Conservation (phyloP, 2,113 vertebrate species). For the Pedionomus torquatus region DNA sequence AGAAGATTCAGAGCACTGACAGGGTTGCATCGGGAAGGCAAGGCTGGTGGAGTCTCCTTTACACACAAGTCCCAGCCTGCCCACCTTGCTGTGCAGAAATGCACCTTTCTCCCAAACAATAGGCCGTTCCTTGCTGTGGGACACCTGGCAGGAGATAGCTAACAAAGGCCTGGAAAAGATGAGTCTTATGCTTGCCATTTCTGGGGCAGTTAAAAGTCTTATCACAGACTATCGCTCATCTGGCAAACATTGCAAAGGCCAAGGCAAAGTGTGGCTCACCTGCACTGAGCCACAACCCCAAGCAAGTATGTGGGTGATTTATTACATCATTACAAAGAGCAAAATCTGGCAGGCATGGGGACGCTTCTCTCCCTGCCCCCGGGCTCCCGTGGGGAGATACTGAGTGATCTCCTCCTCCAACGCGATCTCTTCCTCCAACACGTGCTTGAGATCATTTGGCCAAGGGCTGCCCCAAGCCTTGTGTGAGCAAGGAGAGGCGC, state of each 20-base stretch:
- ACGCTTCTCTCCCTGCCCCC: conserved; percentile 46
- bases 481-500: neutral
- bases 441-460: neutral
- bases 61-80: neutral
- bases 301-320: conserved; percentile 12
- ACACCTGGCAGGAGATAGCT: neutral
- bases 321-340: neutral
- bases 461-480: neutral
- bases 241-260: neutral
- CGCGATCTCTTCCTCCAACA: neutral
- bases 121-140: neutral
- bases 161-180: neutral
- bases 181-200: neutral
- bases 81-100: neutral
- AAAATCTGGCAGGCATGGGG: conserved; percentile 34
- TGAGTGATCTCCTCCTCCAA: neutral
- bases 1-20: neutral
- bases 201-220: neutral
- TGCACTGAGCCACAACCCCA: neutral
- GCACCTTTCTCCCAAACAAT: neutral
- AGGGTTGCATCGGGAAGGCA: neutral
- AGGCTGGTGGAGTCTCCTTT: neutral
- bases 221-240: neutral
- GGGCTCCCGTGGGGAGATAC: neutral
- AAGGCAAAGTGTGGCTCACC: neutral